A percentile compares a stretch with the other conserved stretches of the same genome.
Conservation (phyloP, 2,888 invertebrate species). For the Leucophora obtusa region DNA sequence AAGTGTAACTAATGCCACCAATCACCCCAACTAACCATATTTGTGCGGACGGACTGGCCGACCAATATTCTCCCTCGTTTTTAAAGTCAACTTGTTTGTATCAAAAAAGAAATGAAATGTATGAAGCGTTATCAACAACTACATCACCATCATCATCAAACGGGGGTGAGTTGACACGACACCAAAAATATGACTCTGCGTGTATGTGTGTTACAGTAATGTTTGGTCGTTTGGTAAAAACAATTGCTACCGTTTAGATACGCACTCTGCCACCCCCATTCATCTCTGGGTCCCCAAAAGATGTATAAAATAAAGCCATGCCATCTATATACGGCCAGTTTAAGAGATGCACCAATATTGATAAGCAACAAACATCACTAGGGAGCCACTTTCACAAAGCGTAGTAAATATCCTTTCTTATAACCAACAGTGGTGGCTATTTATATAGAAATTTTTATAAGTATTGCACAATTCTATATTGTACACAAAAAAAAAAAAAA, state of each 20-base stretch:
- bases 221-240: conserved; percentile 47
- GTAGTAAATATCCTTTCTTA: conserved; percentile 32
- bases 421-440: conserved; percentile 12
- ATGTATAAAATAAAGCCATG: neutral
- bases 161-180: conserved; percentile 1
- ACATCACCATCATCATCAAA: neutral
- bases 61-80: neutral
- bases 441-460: neutral
- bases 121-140: neutral
- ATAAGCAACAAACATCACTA: conserved; percentile 39
- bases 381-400: conserved; percentile 54
- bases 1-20: conserved; percentile 61
- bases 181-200: neutral
- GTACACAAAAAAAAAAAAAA: too few relatives aligned
- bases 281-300: neutral
- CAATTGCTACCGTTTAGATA: conserved; percentile 53
- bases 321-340: conserved; percentile 19
- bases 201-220: conserved; percentile 14
- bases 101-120: neutral
- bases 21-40: conserved; percentile 15
- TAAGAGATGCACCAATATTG: conserved; percentile 50
- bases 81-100: neutral
- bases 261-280: conserved; percentile 19
- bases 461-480: too few relatives aligned
- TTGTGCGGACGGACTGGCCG: neutral